These are phyloP conservation scores for Lasioglossum malachurum DNA, from an alignment of 2,888 invertebrate genomes.

Conservation along the genomic window DNA sequence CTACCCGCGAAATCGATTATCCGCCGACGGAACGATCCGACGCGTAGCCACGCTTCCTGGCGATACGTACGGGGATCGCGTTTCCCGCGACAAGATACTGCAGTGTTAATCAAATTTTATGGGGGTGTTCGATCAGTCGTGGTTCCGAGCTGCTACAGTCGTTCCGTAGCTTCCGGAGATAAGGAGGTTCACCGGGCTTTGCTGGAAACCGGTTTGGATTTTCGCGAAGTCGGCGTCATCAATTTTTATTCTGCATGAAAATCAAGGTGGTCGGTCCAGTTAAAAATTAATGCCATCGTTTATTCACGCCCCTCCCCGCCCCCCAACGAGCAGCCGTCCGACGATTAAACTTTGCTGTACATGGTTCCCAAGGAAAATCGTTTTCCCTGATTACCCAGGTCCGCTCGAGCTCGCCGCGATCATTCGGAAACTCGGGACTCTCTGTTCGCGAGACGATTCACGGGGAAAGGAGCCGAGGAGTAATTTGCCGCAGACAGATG, in stretches of 20 bases:
- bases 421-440: constrained; percentile 9
- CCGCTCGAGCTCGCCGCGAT: not conserved
- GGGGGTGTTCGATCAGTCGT: not conserved
- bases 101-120: constrained; percentile 39
- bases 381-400: constrained; percentile 35
- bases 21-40: constrained; percentile 66
- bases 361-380: constrained; percentile 2
- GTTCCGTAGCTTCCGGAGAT: too few species aligned
- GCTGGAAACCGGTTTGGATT: too few species aligned
- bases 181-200: too few species aligned
- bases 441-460: constrained; percentile 18
- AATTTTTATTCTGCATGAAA: too few species aligned
- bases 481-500: constrained; percentile 31
- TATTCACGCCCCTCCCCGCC: not conserved
- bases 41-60: not conserved
- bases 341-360: constrained; percentile 11
- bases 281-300: too few species aligned
- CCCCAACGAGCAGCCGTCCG: not conserved
- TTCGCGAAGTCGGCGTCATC: too few species aligned
- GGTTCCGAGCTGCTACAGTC: too few species aligned
- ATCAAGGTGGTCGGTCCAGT: too few species aligned
- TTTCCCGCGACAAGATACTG: not conserved
- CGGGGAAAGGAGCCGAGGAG: constrained; percentile 7
- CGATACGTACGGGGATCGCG: not conserved
- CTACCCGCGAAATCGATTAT: constrained; percentile 65